Conservation (phyloP, 2,888 invertebrate genomes). For the Lumbricus terrestris region DNA sequence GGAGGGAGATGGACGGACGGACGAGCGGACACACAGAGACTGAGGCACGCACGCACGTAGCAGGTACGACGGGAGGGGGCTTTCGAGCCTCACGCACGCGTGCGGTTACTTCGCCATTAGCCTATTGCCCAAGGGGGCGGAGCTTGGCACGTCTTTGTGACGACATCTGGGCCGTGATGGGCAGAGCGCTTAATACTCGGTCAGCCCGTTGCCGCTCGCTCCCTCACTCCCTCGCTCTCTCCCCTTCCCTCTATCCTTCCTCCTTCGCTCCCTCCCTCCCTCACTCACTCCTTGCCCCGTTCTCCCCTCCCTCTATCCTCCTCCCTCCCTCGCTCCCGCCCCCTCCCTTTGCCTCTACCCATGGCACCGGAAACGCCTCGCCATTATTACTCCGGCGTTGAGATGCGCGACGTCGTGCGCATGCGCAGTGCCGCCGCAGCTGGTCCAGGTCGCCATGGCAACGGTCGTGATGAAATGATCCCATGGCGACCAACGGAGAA, state of each 20-base stretch:
- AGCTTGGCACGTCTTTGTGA: background rate
- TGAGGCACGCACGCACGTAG: background rate
- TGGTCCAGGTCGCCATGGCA: background rate
- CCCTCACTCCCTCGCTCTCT: too few species aligned
- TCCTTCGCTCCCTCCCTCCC: too few species aligned
- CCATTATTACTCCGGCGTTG: background rate
- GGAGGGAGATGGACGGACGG: background rate
- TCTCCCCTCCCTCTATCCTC: too few species aligned
- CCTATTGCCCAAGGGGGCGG: background rate
- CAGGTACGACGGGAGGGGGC: background rate
- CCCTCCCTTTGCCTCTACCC: background rate
- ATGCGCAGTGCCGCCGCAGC: background rate
- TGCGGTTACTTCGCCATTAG: background rate
- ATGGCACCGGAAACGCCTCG: background rate
- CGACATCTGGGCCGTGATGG: background rate
- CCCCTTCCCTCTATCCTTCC: background rate
- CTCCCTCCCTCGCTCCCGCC: too few species aligned
- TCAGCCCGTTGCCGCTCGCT: background rate
- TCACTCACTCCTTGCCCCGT: too few species aligned
- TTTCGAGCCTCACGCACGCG: background rate
- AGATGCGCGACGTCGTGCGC: background rate
- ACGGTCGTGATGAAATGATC: background rate
- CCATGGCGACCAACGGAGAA: background rate
- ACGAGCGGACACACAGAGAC: background rate
- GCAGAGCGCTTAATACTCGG: background rate